Percentiles rank a stretch among this genome's conserved stretches.
These are phyloP conservation scores for Lutjanus campechanus DNA, from an alignment of 2,797 vertebrate species.

Conservation along the genomic window DNA sequence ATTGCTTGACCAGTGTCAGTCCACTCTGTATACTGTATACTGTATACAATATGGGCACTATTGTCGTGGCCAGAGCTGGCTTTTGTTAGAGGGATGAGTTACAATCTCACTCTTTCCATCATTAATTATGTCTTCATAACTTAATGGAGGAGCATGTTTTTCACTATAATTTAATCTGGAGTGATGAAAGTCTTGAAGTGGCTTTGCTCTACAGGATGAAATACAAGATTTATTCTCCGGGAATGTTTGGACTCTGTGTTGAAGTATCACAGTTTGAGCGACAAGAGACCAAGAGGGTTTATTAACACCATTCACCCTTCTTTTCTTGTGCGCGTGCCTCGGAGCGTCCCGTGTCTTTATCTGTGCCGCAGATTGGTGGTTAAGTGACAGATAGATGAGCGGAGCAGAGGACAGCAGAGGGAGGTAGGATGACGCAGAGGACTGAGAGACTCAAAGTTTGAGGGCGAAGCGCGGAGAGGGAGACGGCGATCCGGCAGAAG, in stretches of 20 bases:
- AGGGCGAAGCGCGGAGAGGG: slow-evolving; percentile 9
- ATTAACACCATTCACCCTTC: slow-evolving; percentile 20
- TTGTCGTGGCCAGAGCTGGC: neutral
- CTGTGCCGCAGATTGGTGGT: slow-evolving; percentile 26
- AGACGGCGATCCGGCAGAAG: slow-evolving; percentile 25
- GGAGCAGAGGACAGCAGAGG: slow-evolving; percentile 34
- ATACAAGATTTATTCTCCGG: slow-evolving; percentile 1
- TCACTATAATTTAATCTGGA: neutral
- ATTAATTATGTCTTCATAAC: neutral
- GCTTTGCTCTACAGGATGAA: neutral
- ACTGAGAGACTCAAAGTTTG: slow-evolving; percentile 25
- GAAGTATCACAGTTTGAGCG: slow-evolving; percentile 5
- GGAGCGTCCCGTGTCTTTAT: slow-evolving; percentile 24
- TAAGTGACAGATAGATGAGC: slow-evolving; percentile 48
- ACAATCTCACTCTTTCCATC: neutral
- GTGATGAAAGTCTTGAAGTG: slow-evolving; percentile 5
- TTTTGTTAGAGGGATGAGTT: neutral
- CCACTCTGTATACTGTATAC: neutral
- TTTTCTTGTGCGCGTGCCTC: slow-evolving; percentile 8
- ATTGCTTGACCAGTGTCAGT: neutral
- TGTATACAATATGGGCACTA: no score
- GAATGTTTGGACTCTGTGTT: neutral
- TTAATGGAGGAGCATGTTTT: neutral
- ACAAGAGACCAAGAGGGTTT: slow-evolving; percentile 22
- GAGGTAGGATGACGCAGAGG: slow-evolving; percentile 37